Conservation (phyloP, 2,113 vertebrate species). For the Perca flavescens region DNA sequence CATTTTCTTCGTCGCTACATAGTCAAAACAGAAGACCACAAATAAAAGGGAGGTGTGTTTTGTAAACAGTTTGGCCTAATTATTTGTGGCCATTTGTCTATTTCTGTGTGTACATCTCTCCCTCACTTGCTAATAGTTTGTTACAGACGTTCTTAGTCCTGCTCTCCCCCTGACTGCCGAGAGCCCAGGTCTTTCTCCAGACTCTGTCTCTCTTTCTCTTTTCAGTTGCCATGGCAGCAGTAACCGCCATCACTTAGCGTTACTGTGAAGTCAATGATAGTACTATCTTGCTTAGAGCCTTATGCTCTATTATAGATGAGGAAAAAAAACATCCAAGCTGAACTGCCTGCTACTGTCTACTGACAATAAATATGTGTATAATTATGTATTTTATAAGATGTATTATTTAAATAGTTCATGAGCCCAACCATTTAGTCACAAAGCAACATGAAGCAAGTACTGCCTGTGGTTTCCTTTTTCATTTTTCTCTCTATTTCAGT, state of each 20-base stretch:
- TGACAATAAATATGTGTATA: slow-evolving; percentile 9
- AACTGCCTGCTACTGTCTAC: neutral
- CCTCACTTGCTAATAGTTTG: slow-evolving; percentile 73
- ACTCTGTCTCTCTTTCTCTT: slow-evolving; percentile 46
- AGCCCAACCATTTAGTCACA: neutral
- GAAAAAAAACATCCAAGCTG: slow-evolving; percentile 1
- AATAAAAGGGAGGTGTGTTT: neutral
- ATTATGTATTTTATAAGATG: neutral
- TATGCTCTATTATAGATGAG: slow-evolving; percentile 37
- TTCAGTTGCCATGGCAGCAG: slow-evolving; percentile 87
- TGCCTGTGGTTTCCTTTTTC: slow-evolving; percentile 35
- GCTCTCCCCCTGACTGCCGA: slow-evolving; percentile 56
- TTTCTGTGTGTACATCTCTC: slow-evolving; percentile 48
- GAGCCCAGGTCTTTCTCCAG: slow-evolving; percentile 46
- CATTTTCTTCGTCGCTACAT: neutral
- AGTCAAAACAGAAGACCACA: neutral
- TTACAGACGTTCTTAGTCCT: slow-evolving; percentile 75
- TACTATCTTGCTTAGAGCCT: slow-evolving; percentile 63
- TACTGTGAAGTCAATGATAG: slow-evolving; percentile 80
- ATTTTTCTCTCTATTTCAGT: slow-evolving; percentile 78
- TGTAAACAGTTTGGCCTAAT: neutral
- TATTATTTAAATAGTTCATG: slow-evolving; percentile 6
- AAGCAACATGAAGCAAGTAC: slow-evolving; percentile 1
- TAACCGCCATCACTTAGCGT: slow-evolving; percentile 82
- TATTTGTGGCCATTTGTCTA: slow-evolving; percentile 25